Evolutionary conservation across 2,888 invertebrate genomes (phyloP).

Genomic region (Pachliopta kotzebuea): DNA sequence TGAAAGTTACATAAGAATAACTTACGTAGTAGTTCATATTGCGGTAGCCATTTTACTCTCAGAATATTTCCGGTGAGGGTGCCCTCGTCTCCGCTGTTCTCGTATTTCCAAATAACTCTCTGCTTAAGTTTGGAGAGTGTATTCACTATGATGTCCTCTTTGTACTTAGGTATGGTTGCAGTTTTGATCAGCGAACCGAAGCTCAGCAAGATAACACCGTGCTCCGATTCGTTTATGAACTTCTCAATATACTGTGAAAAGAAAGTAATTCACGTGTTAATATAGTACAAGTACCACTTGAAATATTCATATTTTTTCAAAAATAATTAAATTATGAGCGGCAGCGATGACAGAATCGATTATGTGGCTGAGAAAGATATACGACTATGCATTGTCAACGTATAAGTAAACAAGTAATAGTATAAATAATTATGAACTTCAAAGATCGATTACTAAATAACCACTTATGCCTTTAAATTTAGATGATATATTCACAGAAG

Average conservation of each 20-base stretch:
- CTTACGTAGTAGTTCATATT: conserved; percentile 86
- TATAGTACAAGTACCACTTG: too few species aligned
- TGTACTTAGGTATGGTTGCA: conserved; percentile 82
- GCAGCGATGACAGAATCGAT: not conserved
- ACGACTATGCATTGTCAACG: not conserved
- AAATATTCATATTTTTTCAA: too few species aligned
- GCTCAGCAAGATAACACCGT: conserved; percentile 87
- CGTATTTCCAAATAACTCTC: conserved; percentile 90
- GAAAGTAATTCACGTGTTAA: conserved; percentile 16
- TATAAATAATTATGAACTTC: too few species aligned
- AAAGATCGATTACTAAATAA: not conserved
- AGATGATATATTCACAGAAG: too few species aligned
- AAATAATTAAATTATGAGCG: not conserved
- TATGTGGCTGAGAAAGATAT: not conserved
- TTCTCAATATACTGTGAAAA: conserved; percentile 80
- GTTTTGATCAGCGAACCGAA: conserved; percentile 89
- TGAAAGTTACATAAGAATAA: conserved; percentile 36
- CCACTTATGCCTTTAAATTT: too few species aligned
- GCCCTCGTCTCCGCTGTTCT: conserved; percentile 72
- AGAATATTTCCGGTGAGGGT: conserved; percentile 74
- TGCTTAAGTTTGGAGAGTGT: conserved; percentile 84
- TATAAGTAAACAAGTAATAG: too few species aligned
- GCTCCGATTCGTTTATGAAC: conserved; percentile 83
- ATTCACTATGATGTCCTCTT: conserved; percentile 80
- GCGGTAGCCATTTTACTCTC: conserved; percentile 85